These are phyloP conservation scores for Sesamia nonagrioides DNA, from an alignment of 1,140 invertebrate genomes.

Conservation along the genomic window DNA sequence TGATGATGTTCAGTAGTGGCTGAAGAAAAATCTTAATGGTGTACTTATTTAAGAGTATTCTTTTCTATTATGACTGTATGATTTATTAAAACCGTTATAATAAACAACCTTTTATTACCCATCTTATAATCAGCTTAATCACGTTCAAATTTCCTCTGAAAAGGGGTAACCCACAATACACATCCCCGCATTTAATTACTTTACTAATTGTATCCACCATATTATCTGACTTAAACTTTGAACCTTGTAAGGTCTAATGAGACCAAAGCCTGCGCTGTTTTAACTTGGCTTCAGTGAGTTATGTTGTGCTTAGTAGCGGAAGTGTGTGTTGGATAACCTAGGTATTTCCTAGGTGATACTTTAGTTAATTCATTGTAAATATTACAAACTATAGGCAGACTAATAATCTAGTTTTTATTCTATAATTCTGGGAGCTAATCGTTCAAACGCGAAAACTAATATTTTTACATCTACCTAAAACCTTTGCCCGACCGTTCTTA, in stretches of 20 bases:
- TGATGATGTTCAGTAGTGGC: too few relatives aligned
- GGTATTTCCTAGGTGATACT: not conserved
- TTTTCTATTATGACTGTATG: too few relatives aligned
- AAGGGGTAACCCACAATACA: not conserved
- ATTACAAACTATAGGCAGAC: too few relatives aligned
- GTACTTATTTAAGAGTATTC: too few relatives aligned
- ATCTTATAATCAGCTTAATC: not conserved
- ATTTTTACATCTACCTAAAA: too few relatives aligned
- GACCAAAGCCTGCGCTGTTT: conserved; percentile 28
- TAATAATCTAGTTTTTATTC: too few relatives aligned
- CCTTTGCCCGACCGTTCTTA: too few relatives aligned
- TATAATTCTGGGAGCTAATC: too few relatives aligned
- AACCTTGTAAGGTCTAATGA: conserved; percentile 28
- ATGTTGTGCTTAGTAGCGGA: not conserved
- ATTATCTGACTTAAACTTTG: conserved; percentile 30
- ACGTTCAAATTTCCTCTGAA: not conserved
- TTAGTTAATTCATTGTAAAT: not conserved
- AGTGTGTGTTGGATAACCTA: not conserved
- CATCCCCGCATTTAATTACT: conserved; percentile 25
- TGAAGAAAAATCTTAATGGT: too few relatives aligned
- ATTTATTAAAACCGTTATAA: too few relatives aligned
- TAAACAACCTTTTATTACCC: too few relatives aligned
- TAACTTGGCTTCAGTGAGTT: conserved; percentile 24
- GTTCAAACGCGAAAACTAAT: too few relatives aligned
- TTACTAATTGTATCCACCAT: conserved; percentile 25